These are phyloP conservation scores for Oreochromis aureus DNA, from an alignment of 2,113 vertebrate species.

Conservation along the genomic window DNA sequence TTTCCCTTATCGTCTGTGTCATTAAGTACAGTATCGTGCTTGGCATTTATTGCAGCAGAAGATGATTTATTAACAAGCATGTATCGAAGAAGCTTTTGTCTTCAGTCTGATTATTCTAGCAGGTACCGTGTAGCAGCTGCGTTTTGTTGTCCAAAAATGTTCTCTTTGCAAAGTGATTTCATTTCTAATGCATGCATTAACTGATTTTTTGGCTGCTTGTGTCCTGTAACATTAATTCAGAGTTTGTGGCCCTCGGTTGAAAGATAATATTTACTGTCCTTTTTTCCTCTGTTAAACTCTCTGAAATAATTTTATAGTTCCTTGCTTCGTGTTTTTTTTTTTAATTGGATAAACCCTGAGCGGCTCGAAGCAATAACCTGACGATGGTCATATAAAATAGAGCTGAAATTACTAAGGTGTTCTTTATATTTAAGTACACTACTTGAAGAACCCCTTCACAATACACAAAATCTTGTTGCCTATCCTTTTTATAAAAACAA, in stretches of 20 bases:
- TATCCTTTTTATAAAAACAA: background rate
- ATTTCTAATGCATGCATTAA: background rate
- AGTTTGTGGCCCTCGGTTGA: background rate
- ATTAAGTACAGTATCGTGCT: background rate
- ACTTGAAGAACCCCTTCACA: background rate
- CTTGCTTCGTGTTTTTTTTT: background rate
- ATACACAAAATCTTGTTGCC: background rate
- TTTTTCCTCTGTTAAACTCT: background rate
- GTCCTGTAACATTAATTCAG: background rate
- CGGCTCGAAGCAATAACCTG: background rate
- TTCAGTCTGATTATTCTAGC: background rate
- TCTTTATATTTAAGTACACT: background rate
- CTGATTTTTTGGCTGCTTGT: background rate
- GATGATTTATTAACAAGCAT: background rate
- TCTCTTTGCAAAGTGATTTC: background rate
- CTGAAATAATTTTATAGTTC: background rate
- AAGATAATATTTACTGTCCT: background rate
- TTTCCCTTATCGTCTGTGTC: background rate
- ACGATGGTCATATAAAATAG: background rate
- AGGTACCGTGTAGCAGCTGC: background rate
- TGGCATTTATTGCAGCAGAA: background rate
- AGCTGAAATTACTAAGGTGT: background rate
- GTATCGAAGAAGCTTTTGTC: background rate
- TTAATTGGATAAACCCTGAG: background rate
- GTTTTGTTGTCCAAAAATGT: background rate